A percentile compares a stretch with the other conserved stretches of the same genome.
Conservation (phyloP, 2,888 invertebrate genomes). For the Alitta virens region DNA sequence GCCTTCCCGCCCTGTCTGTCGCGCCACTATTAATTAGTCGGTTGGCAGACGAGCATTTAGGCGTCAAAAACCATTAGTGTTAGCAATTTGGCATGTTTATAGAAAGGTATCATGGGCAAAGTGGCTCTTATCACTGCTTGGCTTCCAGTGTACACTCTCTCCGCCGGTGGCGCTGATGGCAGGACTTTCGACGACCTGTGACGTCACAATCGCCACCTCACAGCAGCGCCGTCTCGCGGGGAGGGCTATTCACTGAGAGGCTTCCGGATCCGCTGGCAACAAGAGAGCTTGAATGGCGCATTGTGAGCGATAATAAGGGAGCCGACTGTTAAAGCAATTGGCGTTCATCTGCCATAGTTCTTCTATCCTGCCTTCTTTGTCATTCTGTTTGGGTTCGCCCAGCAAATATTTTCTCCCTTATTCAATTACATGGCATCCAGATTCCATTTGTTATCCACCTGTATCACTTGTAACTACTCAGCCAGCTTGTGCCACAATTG, state of each 20-base stretch:
- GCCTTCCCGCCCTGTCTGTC: not conserved
- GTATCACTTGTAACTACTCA: conserved; percentile 19
- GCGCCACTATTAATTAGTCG: not conserved
- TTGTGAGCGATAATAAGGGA: no score
- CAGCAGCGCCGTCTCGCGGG: not conserved
- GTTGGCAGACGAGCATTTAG: not conserved
- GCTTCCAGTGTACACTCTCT: not conserved
- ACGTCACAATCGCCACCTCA: not conserved
- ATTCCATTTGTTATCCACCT: conserved; percentile 6
- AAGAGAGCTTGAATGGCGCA: no score
- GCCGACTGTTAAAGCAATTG: no score
- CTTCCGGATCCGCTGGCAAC: no score
- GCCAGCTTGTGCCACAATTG: conserved; percentile 12
- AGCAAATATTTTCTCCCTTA: conserved; percentile 10
- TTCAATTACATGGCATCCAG: conserved; percentile 5
- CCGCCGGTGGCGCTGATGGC: not conserved
- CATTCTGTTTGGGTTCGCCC: conserved; percentile 7
- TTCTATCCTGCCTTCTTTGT: not conserved
- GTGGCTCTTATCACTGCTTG: not conserved
- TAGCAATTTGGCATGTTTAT: not conserved
- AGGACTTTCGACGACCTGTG: not conserved
- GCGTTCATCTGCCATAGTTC: no score
- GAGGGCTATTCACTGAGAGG: no score
- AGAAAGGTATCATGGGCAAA: not conserved
- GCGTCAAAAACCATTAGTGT: not conserved